Percentiles rank a stretch among this genome's conserved stretches.
phyloP scores from a whole-genome alignment of 2,797 vertebrate genomes.

The Scyliorhinus canicula region DNA sequence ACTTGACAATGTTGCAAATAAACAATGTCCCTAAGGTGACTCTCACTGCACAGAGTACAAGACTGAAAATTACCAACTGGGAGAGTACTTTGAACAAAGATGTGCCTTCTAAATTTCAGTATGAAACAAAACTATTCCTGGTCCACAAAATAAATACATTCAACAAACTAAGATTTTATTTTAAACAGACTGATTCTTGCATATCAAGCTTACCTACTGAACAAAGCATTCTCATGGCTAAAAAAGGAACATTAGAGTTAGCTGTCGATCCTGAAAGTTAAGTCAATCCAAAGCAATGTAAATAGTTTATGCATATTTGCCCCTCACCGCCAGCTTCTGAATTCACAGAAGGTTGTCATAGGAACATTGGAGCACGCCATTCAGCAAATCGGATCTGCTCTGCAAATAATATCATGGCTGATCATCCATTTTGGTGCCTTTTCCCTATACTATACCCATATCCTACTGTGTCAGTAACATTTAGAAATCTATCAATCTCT shows the following conservation, averaged over 20 bases:
- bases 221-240: not conserved
- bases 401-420: too few relatives aligned
- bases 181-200: not conserved
- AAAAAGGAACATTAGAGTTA: not conserved
- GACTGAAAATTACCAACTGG: not conserved
- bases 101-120: not conserved
- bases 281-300: not conserved
- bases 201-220: not conserved
- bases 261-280: not conserved
- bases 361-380: too few relatives aligned
- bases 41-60: not conserved
- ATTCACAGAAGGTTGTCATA: not conserved
- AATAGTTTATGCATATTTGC: not conserved
- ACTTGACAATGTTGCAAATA: not conserved
- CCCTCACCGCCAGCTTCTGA: not conserved
- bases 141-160: not conserved
- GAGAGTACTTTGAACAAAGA: not conserved
- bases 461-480: too few relatives aligned
- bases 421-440: too few relatives aligned
- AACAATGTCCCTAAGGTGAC: not conserved
- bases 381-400: too few relatives aligned
- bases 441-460: too few relatives aligned
- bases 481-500: too few relatives aligned
- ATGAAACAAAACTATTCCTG: not conserved
- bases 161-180: not conserved